Base-by-base conservation (phyloP, 2,797 vertebrate species). In the Sebastes oblongus region DNA sequence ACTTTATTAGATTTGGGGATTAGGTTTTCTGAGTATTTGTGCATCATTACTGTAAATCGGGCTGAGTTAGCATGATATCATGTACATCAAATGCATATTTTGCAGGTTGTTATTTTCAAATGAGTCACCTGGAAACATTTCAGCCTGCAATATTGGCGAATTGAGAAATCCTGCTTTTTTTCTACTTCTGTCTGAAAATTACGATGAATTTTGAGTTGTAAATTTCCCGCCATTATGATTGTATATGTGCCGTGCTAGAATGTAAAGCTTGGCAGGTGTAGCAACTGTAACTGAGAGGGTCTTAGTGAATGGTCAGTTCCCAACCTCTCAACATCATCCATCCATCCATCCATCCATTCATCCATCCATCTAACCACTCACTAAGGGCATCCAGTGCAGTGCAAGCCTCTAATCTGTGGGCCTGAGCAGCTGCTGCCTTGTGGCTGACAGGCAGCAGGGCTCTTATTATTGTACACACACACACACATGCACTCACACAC, bases 371-470 rank as follows among this genome's bases (percentile, higher is more conserved):
- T 83, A 90, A 92, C 91, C 90, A 58, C 91, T 92, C 83, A 89
- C 75, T 92, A 81, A 89, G 90, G 89, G 89, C 90, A 92, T 88
- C 89, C 92, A 94, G 91, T 89, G 81, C 88, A 94, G 85, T 65
- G 76, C 90, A 91, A 90, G 93, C 86, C 93, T 94, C 91, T 94
- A 94, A 94, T 94, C 94, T 94, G 91, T 86, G 84, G 92, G 83
- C 77, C 87, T 56, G 86, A 89, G 92, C 93, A 94, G 93, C 93
- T 95, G 94, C 93, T 94, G 90, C 88, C 82, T 92, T 94, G 93
- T 88, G 93, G 93, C 88, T 90, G 72, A 89, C 88, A 92, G 90
- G 86, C 91, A 84, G 86, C 90, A 94, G 92, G 91, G 92, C 90
- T 90, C 88, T 94, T 92, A 94, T 94, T 93, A 94, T 91, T 91